Evolutionary conservation across 2,888 invertebrate species (phyloP).

Genomic region (Watsonalla cultraria): DNA sequence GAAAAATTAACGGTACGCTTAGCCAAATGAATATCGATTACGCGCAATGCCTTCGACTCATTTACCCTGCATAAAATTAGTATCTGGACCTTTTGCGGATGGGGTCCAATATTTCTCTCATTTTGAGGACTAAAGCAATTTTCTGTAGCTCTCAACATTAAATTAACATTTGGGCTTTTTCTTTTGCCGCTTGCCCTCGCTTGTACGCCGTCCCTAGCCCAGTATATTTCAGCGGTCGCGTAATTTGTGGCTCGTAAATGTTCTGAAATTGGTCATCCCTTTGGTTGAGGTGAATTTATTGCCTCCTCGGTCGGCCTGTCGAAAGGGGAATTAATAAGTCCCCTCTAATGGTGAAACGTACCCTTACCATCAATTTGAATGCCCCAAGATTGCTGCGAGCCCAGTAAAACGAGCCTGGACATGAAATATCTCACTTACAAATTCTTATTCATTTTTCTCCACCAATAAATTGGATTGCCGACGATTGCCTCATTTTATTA

Average conservation of each 20-base stretch:
- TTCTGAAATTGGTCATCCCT: constrained; percentile 80
- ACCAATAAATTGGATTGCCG: constrained; percentile 56
- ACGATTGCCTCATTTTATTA: constrained; percentile 51
- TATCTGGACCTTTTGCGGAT: constrained; percentile 60
- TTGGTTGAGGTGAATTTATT: constrained; percentile 78
- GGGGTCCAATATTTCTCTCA: constrained; percentile 62
- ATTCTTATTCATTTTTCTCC: constrained; percentile 60
- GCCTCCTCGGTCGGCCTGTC: constrained; percentile 76
- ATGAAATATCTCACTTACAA: constrained; percentile 66
- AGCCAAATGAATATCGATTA: constrained; percentile 71
- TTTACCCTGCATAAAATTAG: constrained; percentile 74
- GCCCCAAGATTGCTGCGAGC: constrained; percentile 68
- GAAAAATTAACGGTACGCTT: constrained; percentile 63
- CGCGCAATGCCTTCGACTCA: constrained; percentile 54
- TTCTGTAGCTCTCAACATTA: constrained; percentile 72
- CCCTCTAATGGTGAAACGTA: constrained; percentile 77
- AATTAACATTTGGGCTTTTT: constrained; percentile 77
- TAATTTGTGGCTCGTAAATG: constrained; percentile 79
- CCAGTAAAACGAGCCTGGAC: constrained; percentile 60
- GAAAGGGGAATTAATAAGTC: constrained; percentile 79
- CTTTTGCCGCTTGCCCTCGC: constrained; percentile 55
- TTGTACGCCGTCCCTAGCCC: constrained; percentile 57
- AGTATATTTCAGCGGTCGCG: constrained; percentile 77
- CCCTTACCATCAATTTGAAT: constrained; percentile 78
- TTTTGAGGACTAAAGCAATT: constrained; percentile 68